Conservation (phyloP, 2,113 vertebrate species). For the Mixornis gularis region DNA sequence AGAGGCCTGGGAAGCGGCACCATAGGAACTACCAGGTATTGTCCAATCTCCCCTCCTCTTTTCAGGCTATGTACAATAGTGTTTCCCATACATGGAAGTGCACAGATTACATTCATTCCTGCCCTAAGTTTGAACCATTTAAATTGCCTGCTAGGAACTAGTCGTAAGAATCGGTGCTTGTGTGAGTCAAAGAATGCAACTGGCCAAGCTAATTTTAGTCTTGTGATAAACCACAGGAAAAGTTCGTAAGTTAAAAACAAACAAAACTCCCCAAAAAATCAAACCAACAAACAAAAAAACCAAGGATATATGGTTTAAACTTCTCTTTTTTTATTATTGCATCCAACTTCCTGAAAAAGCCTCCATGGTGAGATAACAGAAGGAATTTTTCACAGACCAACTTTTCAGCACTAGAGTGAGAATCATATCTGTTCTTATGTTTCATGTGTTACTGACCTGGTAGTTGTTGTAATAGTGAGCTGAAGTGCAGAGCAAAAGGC, state of each 20-base stretch:
- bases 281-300: neutral
- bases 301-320: neutral
- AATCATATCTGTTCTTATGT: neutral
- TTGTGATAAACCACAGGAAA: constrained; percentile 33
- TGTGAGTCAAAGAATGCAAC: constrained; percentile 8
- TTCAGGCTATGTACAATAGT: constrained; percentile 10
- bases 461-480: neutral
- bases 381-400: neutral
- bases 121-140: neutral
- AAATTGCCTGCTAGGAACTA: neutral
- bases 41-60: constrained; percentile 30
- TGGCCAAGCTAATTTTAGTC: constrained; percentile 15
- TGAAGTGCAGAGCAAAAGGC: neutral
- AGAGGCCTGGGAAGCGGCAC: constrained; percentile 4
- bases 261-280: neutral
- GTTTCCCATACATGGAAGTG: constrained; percentile 20
- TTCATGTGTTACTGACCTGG: neutral
- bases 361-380: neutral
- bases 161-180: neutral
- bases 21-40: constrained; percentile 55
- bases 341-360: neutral
- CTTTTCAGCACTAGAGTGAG: neutral
- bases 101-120: constrained; percentile 30
- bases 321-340: constrained; percentile 19
- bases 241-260: neutral